Percentiles rank a stretch among this genome's conserved stretches.
These are phyloP conservation scores for Henricia sp. DNA, from an alignment of 53 echinoderm and acorn worm species.

Conservation along the genomic window DNA sequence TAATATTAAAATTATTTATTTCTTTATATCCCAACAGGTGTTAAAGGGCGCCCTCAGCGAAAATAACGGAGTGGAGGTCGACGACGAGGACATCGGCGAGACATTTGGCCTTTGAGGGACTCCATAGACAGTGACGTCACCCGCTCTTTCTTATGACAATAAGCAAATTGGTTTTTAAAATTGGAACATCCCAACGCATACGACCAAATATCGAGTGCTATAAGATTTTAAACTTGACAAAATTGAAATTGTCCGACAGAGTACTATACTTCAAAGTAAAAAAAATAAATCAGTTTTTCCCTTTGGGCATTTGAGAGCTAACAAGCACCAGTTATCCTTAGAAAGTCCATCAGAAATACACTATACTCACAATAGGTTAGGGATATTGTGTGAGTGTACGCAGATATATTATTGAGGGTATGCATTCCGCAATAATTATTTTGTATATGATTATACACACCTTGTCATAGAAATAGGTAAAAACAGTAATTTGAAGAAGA, in stretches of 20 bases:
- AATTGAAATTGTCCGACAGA: background rate
- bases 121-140: slow-evolving; percentile 24
- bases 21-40: background rate
- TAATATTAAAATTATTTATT: too few species aligned
- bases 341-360: too few species aligned
- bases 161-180: background rate
- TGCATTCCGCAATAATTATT: too few species aligned
- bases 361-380: too few species aligned
- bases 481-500: too few species aligned
- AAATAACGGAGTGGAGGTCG: background rate
- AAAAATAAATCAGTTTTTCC: too few species aligned
- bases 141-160: slow-evolving; percentile 7
- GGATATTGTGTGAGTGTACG: too few species aligned
- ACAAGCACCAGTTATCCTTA: too few species aligned
- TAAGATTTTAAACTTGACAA: background rate
- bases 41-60: slow-evolving; percentile 24
- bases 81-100: background rate
- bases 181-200: background rate
- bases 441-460: too few species aligned
- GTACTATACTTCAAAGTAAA: slow-evolving; percentile 22
- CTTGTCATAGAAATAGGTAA: too few species aligned
- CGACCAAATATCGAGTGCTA: background rate
- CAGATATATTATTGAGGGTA: too few species aligned
- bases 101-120: slow-evolving; percentile 33
- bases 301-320: too few species aligned